Evolutionary conservation across 2,888 invertebrate species (phyloP), one percentile per base, ranked within the genome.

Genomic region (Tortricodes alternella): DNA sequence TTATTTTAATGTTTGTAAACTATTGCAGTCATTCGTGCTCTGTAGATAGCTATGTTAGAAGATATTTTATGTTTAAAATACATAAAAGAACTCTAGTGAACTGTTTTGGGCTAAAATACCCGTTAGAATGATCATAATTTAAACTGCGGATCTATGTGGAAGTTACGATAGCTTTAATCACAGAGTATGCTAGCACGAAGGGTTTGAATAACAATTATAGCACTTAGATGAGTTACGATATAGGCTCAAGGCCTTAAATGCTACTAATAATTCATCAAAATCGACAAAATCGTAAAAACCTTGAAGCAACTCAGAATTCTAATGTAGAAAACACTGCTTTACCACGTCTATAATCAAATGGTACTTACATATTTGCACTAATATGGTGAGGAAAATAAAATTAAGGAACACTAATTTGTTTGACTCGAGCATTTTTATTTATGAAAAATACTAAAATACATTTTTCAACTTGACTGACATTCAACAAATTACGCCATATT

Each of bases 341-440:
- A 58, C 46, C 49, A 44, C 23, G 32, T 35, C 2, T 1, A 27
- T 19, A 8, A 13, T 16, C 24, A 18, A 58, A 38, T 9, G 49
- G 27, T 73, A 88, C 89, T 85, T 70, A 89, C 89, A 86, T 83
- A 71, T 70, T 74, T 78, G 66, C 59, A 73, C 68, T 63, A 67
- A 71, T 62, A 74, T 62, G 43, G 79, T 51, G 59, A 76, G 66
- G 27, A 81, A 62, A 60, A 76, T 70, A 62, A 78, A 73, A 81
- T 76, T 78, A 60, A 74, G 65, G 65, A 81, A 74, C 66, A 78
- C 70, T 73, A 75, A 71, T 67, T 71, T 74, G 57, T 65, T 66
- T 62, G 67, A 70, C 62, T 74, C 75, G 80, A 80, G 80, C 89
- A 89, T 89, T 83, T 83, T 82, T 85, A 85, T 82, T 85, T 84